A percentile compares a stretch with the other conserved stretches of the same genome.
Evolutionary conservation across 2,113 vertebrate genomes (phyloP).

Genomic region (Apodemus sylvaticus): DNA sequence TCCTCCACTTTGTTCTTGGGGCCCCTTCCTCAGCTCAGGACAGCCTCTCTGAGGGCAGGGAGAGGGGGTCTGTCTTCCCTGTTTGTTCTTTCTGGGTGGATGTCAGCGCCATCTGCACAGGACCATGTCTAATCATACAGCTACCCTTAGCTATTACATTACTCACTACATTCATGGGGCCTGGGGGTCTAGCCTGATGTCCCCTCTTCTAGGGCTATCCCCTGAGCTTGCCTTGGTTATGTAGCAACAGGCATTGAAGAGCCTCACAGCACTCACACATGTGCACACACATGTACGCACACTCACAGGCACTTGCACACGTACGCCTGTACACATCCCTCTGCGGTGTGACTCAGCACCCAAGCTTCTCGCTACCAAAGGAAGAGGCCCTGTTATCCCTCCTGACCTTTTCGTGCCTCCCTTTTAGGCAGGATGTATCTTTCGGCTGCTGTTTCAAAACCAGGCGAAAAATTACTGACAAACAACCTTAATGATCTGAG

Average conservation of each 20-base stretch:
- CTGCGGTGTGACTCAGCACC: neutral
- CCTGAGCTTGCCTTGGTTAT: neutral
- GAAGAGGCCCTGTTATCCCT: neutral
- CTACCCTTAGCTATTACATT: neutral
- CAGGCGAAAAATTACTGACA: neutral
- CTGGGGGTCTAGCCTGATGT: neutral
- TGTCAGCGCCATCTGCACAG: no score
- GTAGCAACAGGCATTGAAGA: neutral
- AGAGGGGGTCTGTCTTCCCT: fast-evolving
- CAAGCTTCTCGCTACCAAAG: neutral
- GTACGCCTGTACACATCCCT: neutral
- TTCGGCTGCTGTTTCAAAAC: neutral
- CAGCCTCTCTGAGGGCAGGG: neutral
- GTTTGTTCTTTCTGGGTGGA: neutral
- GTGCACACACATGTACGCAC: neutral
- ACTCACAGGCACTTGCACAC: neutral
- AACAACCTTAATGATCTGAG: neutral
- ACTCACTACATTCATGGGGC: neutral
- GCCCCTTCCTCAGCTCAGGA: neutral
- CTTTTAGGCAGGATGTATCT: neutral
- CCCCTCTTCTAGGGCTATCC: neutral
- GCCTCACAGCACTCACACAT: neutral
- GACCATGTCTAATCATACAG: neutral
- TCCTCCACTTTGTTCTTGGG: neutral
- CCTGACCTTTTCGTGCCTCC: neutral